These are phyloP conservation scores for Channa argus DNA, from an alignment of 2,113 vertebrate genomes.

Conservation along the genomic window DNA sequence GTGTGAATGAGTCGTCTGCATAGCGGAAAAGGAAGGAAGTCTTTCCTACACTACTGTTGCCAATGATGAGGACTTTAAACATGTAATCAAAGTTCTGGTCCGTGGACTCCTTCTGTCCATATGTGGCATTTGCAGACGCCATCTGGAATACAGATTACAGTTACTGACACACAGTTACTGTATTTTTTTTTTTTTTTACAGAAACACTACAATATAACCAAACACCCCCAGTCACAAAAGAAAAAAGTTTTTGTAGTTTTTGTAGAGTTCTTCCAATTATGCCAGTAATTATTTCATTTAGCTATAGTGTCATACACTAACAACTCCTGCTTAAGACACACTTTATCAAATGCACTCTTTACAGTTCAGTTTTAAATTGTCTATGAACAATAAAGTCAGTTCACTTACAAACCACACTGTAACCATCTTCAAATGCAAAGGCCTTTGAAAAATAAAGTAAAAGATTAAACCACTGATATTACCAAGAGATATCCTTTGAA, in stretches of 20 bases:
- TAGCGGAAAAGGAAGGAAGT: conserved; percentile 96
- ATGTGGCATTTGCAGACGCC: conserved; percentile 94
- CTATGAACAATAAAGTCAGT: too few relatives aligned
- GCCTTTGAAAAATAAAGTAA: neutral
- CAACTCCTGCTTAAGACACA: neutral
- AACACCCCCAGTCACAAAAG: neutral
- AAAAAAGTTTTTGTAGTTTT: too few relatives aligned
- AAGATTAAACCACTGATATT: neutral
- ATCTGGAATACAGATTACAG: conserved; percentile 80
- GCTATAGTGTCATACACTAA: neutral
- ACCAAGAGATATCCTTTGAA: neutral
- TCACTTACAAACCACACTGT: neutral
- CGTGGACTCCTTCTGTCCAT: conserved; percentile 88
- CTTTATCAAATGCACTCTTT: neutral
- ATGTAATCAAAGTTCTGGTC: conserved; percentile 96
- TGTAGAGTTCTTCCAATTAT: too few relatives aligned
- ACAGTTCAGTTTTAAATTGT: too few relatives aligned
- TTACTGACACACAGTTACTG: too few relatives aligned
- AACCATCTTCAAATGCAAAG: neutral
- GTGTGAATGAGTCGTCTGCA: conserved; percentile 91
- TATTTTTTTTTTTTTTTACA: neutral
- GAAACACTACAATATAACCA: neutral
- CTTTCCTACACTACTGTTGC: conserved; percentile 93
- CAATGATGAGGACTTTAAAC: conserved; percentile 93
- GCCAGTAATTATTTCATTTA: neutral